These are phyloP conservation scores for Mesocentrotus franciscanus DNA, from an alignment of 53 echinoderm and acorn worm genomes.

Conservation along the genomic window DNA sequence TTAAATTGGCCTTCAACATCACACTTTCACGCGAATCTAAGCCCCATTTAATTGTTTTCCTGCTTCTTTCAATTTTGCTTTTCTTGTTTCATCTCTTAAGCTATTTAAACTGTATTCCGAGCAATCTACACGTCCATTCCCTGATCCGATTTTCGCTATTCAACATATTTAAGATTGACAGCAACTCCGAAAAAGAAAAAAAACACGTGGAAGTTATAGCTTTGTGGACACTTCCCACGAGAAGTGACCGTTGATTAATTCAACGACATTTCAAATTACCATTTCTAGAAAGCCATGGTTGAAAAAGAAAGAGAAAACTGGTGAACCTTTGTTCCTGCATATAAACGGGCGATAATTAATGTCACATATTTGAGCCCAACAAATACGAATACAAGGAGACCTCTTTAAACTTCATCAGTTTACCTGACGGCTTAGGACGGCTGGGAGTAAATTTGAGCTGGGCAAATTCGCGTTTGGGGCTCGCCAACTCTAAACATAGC, in stretches of 20 bases:
- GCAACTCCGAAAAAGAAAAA: neutral
- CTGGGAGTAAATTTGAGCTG: constrained; percentile 64
- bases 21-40: no score
- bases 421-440: constrained; percentile 58
- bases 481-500: constrained; percentile 51
- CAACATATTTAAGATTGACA: constrained; percentile 32
- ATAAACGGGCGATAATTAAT: constrained; percentile 54
- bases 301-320: constrained; percentile 5
- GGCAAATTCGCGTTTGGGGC: constrained; percentile 56
- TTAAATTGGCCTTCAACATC: no score
- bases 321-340: constrained; percentile 33
- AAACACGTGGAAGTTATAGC: neutral
- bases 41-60: no score
- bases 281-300: neutral
- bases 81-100: neutral
- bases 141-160: neutral
- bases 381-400: constrained; percentile 21
- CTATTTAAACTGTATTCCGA: neutral
- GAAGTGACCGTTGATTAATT: constrained; percentile 23
- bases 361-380: constrained; percentile 54
- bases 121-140: neutral
- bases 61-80: no score
- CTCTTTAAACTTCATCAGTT: constrained; percentile 21
- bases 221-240: constrained; percentile 52
- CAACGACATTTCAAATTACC: constrained; percentile 28